Conservation (phyloP, 2,113 vertebrate species). For the Chloropsis cyanopogon region DNA sequence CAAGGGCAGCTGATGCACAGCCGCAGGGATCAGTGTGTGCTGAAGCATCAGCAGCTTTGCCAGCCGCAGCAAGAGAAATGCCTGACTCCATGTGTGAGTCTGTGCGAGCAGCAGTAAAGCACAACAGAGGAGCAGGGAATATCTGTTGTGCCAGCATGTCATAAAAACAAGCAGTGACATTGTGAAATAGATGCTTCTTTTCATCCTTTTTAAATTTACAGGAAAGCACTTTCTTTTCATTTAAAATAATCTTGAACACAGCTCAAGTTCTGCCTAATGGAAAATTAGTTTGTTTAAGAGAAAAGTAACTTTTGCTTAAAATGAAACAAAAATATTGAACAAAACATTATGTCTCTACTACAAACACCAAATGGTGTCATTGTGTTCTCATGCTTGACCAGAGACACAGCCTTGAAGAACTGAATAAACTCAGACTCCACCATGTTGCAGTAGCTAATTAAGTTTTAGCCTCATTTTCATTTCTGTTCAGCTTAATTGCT, state of each 20-base stretch:
- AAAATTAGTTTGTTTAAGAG: neutral
- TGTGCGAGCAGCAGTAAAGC: fast-evolving
- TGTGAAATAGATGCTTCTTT: neutral
- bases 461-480: neutral
- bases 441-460: neutral
- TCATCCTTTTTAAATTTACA: neutral
- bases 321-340: neutral
- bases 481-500: neutral
- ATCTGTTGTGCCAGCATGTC: neutral
- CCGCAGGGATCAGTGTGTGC: neutral
- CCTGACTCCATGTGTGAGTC: neutral
- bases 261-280: neutral
- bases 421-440: neutral
- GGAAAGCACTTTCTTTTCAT: neutral
- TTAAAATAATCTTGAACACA: neutral
- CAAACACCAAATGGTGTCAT: neutral
- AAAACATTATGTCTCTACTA: neutral
- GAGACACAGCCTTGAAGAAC: neutral
- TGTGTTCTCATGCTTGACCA: neutral
- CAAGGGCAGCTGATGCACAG: neutral
- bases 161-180: neutral
- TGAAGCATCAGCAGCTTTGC: neutral
- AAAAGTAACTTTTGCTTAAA: neutral
- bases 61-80: neutral
- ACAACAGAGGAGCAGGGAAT: neutral